phyloP scores from a whole-genome alignment of 1,140 invertebrate genomes.

The Drosophila seguyi region DNA sequence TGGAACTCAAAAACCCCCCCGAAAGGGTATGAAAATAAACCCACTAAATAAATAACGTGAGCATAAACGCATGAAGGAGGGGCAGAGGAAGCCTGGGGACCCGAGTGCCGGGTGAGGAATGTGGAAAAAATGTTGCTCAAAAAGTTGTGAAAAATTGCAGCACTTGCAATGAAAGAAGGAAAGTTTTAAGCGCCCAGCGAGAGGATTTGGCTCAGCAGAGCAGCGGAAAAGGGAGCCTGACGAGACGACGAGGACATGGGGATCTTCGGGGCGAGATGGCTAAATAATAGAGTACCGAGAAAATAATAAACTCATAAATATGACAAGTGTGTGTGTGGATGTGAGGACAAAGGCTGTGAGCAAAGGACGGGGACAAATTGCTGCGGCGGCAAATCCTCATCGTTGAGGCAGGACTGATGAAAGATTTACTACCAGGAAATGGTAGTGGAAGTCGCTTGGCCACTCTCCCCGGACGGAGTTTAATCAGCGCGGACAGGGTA shows the following conservation, averaged over 20 bases:
- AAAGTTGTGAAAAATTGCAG: slow-evolving; percentile 75
- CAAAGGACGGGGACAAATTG: slow-evolving; percentile 53
- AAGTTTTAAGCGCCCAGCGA: slow-evolving; percentile 67
- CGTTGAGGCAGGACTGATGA: slow-evolving; percentile 41
- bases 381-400: slow-evolving; percentile 25
- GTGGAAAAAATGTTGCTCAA: slow-evolving; percentile 42
- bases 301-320: slow-evolving; percentile 81
- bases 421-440: slow-evolving; percentile 54
- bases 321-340: slow-evolving; percentile 50
- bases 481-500: slow-evolving; percentile 60
- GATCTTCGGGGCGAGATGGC: slow-evolving; percentile 17
- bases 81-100: not conserved
- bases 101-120: slow-evolving; percentile 11
- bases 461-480: slow-evolving; percentile 19
- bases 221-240: not conserved
- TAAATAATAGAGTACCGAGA: slow-evolving; percentile 66
- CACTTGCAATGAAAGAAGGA: slow-evolving; percentile 73
- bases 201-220: slow-evolving; percentile 32
- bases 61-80: slow-evolving; percentile 46
- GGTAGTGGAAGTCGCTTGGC: not conserved
- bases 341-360: slow-evolving; percentile 11
- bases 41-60: slow-evolving; percentile 70
- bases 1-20: not conserved
- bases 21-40: slow-evolving; percentile 34
- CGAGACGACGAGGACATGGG: slow-evolving; percentile 5